Evolutionary conservation across 2,113 vertebrate species (phyloP).

Genomic region (Formicarius rufipectus): DNA sequence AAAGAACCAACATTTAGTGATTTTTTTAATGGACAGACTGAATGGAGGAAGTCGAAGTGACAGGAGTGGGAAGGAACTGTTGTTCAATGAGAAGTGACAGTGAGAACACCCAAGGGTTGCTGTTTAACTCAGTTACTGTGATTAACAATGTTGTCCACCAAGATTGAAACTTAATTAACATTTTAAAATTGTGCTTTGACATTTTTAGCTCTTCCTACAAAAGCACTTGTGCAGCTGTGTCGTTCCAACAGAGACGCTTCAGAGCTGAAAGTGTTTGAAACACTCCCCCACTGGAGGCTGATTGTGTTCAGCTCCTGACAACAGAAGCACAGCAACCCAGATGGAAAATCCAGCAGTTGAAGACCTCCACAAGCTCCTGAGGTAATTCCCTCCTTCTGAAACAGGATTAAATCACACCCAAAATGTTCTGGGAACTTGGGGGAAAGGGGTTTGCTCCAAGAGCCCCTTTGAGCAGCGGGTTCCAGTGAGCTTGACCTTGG

Average conservation of each 20-base stretch:
- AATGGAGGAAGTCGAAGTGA: not conserved
- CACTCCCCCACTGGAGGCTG: not conserved
- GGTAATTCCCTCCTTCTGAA: not conserved
- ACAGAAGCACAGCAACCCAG: not conserved
- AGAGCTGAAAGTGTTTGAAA: not conserved
- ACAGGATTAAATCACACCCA: not conserved
- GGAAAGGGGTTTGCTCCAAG: not conserved
- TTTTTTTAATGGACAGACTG: not conserved
- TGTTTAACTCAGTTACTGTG: constrained; percentile 4
- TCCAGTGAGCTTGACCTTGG: not conserved
- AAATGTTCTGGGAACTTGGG: not conserved
- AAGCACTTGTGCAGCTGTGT: not conserved
- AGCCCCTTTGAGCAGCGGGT: not conserved
- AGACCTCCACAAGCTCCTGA: not conserved
- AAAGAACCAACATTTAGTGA: not conserved
- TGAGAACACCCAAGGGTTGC: not conserved
- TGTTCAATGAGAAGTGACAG: constrained; percentile 25
- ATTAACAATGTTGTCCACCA: constrained; percentile 50
- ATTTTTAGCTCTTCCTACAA: constrained; percentile 24
- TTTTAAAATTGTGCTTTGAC: constrained; percentile 54
- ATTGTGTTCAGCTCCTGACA: not conserved
- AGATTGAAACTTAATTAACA: constrained; percentile 52
- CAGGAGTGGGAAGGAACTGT: not conserved
- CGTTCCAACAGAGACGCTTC: not conserved
- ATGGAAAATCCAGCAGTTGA: not conserved